phyloP scores from a whole-genome alignment of 2,113 vertebrate genomes.

The Tragelaphus buxtoni region DNA sequence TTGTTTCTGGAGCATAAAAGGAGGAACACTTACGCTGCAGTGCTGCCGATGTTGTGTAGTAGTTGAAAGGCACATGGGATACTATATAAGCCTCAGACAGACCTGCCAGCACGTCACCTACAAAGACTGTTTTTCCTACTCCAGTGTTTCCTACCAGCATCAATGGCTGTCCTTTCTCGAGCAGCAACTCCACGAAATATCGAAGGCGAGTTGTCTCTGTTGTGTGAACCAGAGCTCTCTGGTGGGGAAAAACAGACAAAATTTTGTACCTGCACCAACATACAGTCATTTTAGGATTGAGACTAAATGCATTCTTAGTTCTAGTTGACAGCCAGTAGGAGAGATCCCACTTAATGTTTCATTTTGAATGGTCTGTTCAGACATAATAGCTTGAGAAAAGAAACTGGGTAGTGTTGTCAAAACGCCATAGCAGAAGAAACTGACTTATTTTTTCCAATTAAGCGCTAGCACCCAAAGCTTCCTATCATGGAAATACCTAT shows the following conservation, averaged over 20 bases:
- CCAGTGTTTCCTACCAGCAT: constrained; percentile 70
- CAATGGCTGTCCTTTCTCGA: constrained; percentile 69
- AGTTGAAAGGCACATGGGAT: constrained; percentile 71
- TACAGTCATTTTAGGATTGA: background rate
- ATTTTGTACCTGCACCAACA: background rate
- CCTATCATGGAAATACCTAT: background rate
- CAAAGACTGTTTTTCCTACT: constrained; percentile 70
- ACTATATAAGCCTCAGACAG: constrained; percentile 65
- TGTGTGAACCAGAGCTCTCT: constrained; percentile 73
- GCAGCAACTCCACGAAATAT: constrained; percentile 70
- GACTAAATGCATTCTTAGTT: background rate
- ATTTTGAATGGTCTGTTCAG: background rate
- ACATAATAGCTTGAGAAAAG: background rate
- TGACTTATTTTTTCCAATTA: background rate
- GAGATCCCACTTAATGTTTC: background rate
- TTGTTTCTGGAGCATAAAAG: background rate
- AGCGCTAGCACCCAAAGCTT: background rate
- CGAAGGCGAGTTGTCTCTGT: constrained; percentile 68
- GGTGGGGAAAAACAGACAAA: background rate
- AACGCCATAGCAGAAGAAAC: background rate
- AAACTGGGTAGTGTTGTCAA: too few relatives aligned
- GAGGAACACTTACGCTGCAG: constrained; percentile 70
- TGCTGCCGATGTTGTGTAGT: constrained; percentile 59
- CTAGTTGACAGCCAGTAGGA: background rate
- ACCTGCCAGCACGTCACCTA: constrained; percentile 30